Conservation (phyloP, 2,888 invertebrate species). For the Girardia tigrina region DNA sequence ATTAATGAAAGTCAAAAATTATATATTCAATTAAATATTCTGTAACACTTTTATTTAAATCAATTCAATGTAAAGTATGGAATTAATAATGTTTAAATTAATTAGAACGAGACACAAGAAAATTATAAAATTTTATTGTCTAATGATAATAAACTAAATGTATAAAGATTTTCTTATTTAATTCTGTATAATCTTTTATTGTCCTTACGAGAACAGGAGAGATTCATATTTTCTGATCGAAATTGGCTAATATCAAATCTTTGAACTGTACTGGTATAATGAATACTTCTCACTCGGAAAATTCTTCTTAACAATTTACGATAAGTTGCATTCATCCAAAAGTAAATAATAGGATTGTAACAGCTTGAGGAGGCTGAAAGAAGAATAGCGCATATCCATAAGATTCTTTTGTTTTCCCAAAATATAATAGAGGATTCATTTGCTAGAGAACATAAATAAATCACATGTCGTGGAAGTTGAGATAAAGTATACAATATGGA, state of each 20-base stretch:
- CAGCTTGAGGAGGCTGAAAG: conserved; percentile 20
- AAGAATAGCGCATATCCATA: background rate
- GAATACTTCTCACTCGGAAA: background rate
- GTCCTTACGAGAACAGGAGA: background rate
- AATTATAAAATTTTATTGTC: too few relatives aligned
- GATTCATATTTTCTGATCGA: background rate
- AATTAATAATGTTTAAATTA: too few relatives aligned
- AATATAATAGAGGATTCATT: background rate
- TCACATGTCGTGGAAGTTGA: background rate
- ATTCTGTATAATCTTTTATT: background rate
- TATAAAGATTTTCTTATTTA: too few relatives aligned
- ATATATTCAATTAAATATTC: too few relatives aligned
- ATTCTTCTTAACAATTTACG: background rate
- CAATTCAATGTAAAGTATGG: too few relatives aligned
- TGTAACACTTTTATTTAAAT: too few relatives aligned
- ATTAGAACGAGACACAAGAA: too few relatives aligned
- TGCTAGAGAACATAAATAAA: background rate
- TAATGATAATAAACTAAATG: too few relatives aligned
- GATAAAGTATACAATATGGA: background rate
- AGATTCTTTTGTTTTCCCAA: background rate
- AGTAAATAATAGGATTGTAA: conserved; percentile 25
- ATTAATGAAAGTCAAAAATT: too few relatives aligned
- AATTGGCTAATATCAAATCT: background rate
- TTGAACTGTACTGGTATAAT: background rate
- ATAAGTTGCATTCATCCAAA: conserved; percentile 29